phyloP scores from a whole-genome alignment of 2,888 invertebrate species.

The Epinotia nisella region DNA sequence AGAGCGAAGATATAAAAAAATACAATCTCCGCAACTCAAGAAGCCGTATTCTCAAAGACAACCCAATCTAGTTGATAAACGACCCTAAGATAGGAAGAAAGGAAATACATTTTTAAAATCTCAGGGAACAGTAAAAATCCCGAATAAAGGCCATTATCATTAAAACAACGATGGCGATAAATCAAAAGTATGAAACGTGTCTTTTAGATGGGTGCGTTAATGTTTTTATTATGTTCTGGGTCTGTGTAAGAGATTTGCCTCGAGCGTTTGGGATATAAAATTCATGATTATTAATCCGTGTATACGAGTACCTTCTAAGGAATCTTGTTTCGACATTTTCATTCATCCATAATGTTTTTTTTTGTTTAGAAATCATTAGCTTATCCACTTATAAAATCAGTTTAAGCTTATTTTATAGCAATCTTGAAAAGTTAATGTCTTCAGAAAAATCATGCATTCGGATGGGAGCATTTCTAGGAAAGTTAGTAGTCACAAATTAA shows the following conservation, averaged over 20 bases:
- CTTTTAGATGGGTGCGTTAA: constrained; percentile 61
- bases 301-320: too few species aligned
- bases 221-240: constrained; percentile 58
- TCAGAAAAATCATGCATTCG: too few species aligned
- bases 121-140: constrained; percentile 60
- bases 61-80: constrained; percentile 69
- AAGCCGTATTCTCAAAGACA: constrained; percentile 61
- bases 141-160: constrained; percentile 65
- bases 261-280: constrained; percentile 18
- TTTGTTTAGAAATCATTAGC: too few species aligned
- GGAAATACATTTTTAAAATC: constrained; percentile 64
- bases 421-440: too few species aligned
- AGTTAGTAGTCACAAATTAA: too few species aligned
- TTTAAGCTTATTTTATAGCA: too few species aligned
- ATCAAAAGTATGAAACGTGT: constrained; percentile 69
- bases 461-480: too few species aligned
- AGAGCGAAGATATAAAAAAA: constrained; percentile 36
- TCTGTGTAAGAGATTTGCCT: constrained; percentile 31
- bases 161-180: constrained; percentile 69
- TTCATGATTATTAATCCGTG: constrained; percentile 24
- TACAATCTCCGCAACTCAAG: constrained; percentile 47
- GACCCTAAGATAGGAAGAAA: constrained; percentile 64
- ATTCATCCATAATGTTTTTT: too few species aligned
- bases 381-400: too few species aligned
- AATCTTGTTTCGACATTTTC: too few species aligned